These are phyloP conservation scores for Acronicta alni DNA, from an alignment of 2,888 invertebrate genomes.

Conservation along the genomic window DNA sequence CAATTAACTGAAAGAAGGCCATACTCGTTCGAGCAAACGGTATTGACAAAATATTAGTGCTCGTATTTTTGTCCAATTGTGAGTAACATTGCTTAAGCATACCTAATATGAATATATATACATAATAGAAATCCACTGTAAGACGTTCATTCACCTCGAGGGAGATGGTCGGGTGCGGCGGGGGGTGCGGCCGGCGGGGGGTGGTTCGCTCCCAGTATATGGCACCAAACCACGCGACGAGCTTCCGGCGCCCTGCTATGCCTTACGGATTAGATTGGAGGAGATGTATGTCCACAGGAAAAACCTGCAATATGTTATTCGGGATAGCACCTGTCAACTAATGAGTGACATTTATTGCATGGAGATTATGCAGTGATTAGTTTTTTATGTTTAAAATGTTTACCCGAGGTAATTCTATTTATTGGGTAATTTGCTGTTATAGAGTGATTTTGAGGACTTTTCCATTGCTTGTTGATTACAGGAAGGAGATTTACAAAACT, in stretches of 20 bases:
- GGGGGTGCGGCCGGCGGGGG: conserved; percentile 45
- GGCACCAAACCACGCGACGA: conserved; percentile 59
- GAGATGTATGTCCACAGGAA: conserved; percentile 36
- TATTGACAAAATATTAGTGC: conserved; percentile 6
- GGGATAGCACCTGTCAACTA: conserved; percentile 18
- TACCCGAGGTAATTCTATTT: neutral
- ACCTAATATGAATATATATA: conserved; percentile 66
- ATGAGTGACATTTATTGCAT: neutral
- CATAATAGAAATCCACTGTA: conserved; percentile 71
- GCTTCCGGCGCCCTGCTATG: conserved; percentile 52
- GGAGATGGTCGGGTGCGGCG: conserved; percentile 57
- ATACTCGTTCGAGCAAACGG: neutral
- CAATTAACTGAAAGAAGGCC: conserved; percentile 1
- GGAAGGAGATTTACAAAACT: neutral
- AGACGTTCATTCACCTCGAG: conserved; percentile 79
- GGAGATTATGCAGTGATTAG: no score
- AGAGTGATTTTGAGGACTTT: no score
- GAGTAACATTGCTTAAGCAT: conserved; percentile 50
- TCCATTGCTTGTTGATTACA: no score
- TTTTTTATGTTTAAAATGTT: neutral
- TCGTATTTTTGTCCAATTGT: conserved; percentile 32
- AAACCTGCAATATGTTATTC: conserved; percentile 27
- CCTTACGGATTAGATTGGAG: conserved; percentile 47
- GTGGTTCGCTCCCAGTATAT: conserved; percentile 45
- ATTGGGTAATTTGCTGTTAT: no score